A percentile compares a stretch with the other conserved stretches of the same genome.
These are phyloP conservation scores for Pavo muticus DNA, from an alignment of 2,113 vertebrate genomes.

Conservation along the genomic window DNA sequence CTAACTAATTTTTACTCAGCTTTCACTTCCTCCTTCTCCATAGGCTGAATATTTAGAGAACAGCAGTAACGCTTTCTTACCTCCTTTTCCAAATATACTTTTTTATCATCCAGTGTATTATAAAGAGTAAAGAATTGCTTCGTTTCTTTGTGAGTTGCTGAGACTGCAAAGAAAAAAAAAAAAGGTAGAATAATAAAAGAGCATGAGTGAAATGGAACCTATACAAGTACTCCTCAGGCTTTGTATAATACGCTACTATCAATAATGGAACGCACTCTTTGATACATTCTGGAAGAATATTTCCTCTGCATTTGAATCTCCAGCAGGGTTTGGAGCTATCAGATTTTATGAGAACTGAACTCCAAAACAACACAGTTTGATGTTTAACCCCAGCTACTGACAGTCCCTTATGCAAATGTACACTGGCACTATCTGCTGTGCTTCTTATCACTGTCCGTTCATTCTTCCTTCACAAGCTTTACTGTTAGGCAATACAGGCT, in stretches of 20 bases:
- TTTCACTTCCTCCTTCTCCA: neutral
- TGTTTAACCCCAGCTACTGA: neutral
- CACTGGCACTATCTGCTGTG: neutral
- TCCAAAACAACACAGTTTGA: neutral
- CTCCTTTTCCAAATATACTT: slow-evolving; percentile 98
- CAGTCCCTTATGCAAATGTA: neutral
- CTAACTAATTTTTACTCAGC: neutral
- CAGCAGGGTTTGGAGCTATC: neutral
- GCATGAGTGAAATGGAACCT: neutral
- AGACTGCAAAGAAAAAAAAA: slow-evolving; percentile 82
- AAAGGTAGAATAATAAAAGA: neutral
- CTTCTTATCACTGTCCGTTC: neutral
- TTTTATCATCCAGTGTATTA: slow-evolving; percentile 98
- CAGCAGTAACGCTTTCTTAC: slow-evolving; percentile 70
- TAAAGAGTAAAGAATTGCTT: slow-evolving; percentile 99
- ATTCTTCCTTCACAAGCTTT: neutral
- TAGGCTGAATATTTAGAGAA: neutral
- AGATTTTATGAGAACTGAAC: neutral
- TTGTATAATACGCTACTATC: neutral
- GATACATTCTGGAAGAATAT: neutral
- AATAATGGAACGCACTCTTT: neutral
- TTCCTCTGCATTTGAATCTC: neutral
- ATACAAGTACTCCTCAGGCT: neutral
- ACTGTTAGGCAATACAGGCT: neutral
- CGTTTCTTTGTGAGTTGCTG: slow-evolving; percentile 97